A percentile compares a stretch with the other conserved stretches of the same genome.
These are phyloP conservation scores for Chymomyza costata DNA, from an alignment of 1,140 invertebrate genomes.

Conservation along the genomic window DNA sequence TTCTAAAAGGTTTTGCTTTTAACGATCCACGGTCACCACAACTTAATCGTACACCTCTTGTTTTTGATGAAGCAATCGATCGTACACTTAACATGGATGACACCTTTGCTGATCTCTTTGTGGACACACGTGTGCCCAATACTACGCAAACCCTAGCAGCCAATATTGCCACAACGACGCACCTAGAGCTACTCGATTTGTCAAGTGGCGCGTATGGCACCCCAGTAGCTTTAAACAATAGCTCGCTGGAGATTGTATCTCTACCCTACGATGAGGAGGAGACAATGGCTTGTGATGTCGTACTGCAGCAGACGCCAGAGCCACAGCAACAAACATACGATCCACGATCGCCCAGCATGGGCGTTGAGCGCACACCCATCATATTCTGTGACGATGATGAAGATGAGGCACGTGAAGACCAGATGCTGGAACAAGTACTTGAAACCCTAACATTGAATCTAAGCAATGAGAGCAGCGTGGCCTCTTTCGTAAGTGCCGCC, in stretches of 20 bases:
- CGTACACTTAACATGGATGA: slow-evolving; percentile 66
- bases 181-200: background rate
- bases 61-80: slow-evolving; percentile 68
- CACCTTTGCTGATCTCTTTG: slow-evolving; percentile 67
- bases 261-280: slow-evolving; percentile 52
- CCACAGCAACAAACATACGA: slow-evolving; percentile 43
- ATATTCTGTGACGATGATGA: slow-evolving; percentile 72
- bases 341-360: slow-evolving; percentile 75
- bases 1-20: slow-evolving; percentile 58
- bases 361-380: slow-evolving; percentile 76
- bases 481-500: slow-evolving; percentile 36
- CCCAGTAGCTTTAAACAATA: slow-evolving; percentile 47
- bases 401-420: slow-evolving; percentile 43
- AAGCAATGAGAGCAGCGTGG: slow-evolving; percentile 52
- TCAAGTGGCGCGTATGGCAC: background rate
- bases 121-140: slow-evolving; percentile 50
- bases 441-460: slow-evolving; percentile 61
- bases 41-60: slow-evolving; percentile 75
- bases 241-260: slow-evolving; percentile 50
- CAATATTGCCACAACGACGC: background rate
- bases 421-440: slow-evolving; percentile 63
- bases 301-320: slow-evolving; percentile 19
- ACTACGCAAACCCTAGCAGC: background rate
- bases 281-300: slow-evolving; percentile 47
- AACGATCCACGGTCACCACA: slow-evolving; percentile 76